A percentile compares a stretch with the other conserved stretches of the same genome.
Evolutionary conservation across 2,888 invertebrate species (phyloP).

Genomic region (Acronicta aceris): DNA sequence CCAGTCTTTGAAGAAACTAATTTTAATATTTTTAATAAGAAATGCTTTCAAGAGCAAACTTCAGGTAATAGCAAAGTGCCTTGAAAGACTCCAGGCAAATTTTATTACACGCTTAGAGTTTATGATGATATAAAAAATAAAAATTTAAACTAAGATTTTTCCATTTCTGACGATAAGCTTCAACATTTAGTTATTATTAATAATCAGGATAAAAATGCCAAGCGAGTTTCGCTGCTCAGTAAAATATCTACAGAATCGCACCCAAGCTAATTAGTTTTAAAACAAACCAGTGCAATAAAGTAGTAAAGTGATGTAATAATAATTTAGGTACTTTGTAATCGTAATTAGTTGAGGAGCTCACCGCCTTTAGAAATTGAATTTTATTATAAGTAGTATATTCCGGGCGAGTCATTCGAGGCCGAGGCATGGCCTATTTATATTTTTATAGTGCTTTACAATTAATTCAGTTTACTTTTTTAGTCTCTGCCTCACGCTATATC

Average conservation of each 20-base stretch:
- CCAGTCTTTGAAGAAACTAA: slow-evolving; percentile 18
- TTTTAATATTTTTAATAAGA: slow-evolving; percentile 40
- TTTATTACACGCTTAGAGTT: slow-evolving; percentile 46
- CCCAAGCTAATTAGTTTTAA: slow-evolving; percentile 23
- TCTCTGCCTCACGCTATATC: slow-evolving; percentile 4
- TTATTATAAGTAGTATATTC: slow-evolving; percentile 7
- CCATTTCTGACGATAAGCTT: slow-evolving; percentile 20
- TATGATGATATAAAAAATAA: slow-evolving; percentile 32
- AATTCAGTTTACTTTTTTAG: slow-evolving; percentile 8
- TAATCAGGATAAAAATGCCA: slow-evolving; percentile 5
- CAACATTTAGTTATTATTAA: slow-evolving; percentile 32
- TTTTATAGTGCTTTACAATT: slow-evolving; percentile 18
- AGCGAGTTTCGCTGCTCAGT: background rate
- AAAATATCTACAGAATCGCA: slow-evolving; percentile 46
- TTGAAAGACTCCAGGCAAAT: slow-evolving; percentile 47
- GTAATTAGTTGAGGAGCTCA: slow-evolving; percentile 32
- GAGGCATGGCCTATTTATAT: slow-evolving; percentile 27
- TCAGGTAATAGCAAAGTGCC: slow-evolving; percentile 52
- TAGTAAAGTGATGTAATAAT: slow-evolving; percentile 23
- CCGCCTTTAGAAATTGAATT: slow-evolving; percentile 24
- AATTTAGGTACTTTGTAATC: slow-evolving; percentile 37
- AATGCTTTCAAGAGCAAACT: slow-evolving; percentile 44
- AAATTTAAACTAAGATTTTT: slow-evolving; percentile 35
- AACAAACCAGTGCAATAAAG: slow-evolving; percentile 34
- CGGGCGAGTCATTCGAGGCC: slow-evolving; percentile 10